Base-by-base conservation (phyloP, 2,113 vertebrate species). In the Oxyruncus cristatus region DNA sequence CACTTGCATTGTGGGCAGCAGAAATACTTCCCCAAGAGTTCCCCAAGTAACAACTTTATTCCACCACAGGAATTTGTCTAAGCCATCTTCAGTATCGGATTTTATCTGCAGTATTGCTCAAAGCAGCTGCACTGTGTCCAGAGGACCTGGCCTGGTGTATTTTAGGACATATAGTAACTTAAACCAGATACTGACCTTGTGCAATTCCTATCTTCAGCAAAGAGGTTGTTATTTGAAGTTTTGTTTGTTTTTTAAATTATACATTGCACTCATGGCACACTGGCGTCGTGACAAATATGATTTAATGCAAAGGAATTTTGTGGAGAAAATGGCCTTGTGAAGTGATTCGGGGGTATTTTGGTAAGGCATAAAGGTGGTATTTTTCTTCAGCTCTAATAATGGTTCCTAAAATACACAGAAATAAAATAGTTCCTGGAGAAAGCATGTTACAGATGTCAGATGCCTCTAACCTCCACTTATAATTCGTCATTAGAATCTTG, bases 41-140 rank as follows among this genome's bases (percentile, higher is more conserved):
- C 56, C 61, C 92, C 6, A 14, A 75, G 73, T 71, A 88, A 91
- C 80, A 61, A 17, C 85, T 92, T 95, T 85, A 87, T 94, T 96
- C 53, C 49, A 20, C 65, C 47, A 27, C 76, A 91, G 80, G 95
- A 95, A 93, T 96, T 93, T 84, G 61, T 83, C 77, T 95, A 89
- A 96, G 93, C 89, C 88, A 82, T 94, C 83, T 93, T 94, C 92
- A 93, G 95, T 86, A 89, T 97, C 88, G 2, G 73, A 68, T 96
- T 94, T 95, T 94, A 91, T 92, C 91, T 86, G 42, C 85, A 78
- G 58, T 92, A 18, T 66, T 88, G 81, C 95, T 76, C 85, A 82
- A 93, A 93, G 91, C 91, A 96, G 93, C 95, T 97, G 95, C 91
- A 56, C 56, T 32, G 41, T 55, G 37, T 90, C 79, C 80, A 68